Conservation (phyloP, 2,113 vertebrate species). For the Terrapene triunguis region DNA sequence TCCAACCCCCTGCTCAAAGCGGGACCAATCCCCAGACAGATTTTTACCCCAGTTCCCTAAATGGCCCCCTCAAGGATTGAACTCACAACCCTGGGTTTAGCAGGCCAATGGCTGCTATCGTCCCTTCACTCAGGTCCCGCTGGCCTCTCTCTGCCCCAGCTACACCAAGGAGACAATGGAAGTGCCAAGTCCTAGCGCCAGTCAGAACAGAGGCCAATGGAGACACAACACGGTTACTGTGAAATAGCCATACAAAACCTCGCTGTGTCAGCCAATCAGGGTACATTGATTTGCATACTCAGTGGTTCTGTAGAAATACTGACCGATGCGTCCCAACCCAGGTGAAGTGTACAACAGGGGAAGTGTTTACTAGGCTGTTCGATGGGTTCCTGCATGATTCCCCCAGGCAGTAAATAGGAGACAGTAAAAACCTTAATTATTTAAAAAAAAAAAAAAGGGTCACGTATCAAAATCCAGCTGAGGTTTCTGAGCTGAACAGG, state of each 20-base stretch:
- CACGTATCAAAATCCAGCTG: background rate
- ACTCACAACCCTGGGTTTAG: too few species aligned
- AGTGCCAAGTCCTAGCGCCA: background rate
- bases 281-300: background rate
- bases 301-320: background rate
- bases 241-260: background rate
- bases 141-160: background rate
- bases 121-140: background rate
- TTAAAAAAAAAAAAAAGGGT: background rate
- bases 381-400: background rate
- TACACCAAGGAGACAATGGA: background rate
- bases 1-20: too few species aligned
- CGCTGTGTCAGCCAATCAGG: background rate
- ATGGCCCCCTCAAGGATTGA: too few species aligned
- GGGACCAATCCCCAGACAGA: too few species aligned
- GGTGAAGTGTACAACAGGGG: background rate
- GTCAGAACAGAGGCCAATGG: background rate
- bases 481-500: constrained; percentile 9
- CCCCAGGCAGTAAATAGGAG: background rate
- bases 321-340: background rate
- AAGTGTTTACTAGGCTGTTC: too few species aligned
- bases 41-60: too few species aligned
- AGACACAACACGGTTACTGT: background rate
- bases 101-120: background rate
- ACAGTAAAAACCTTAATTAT: background rate